These are phyloP conservation scores for Pogonocichla stellata DNA, from an alignment of 2,113 vertebrate species.

Conservation along the genomic window DNA sequence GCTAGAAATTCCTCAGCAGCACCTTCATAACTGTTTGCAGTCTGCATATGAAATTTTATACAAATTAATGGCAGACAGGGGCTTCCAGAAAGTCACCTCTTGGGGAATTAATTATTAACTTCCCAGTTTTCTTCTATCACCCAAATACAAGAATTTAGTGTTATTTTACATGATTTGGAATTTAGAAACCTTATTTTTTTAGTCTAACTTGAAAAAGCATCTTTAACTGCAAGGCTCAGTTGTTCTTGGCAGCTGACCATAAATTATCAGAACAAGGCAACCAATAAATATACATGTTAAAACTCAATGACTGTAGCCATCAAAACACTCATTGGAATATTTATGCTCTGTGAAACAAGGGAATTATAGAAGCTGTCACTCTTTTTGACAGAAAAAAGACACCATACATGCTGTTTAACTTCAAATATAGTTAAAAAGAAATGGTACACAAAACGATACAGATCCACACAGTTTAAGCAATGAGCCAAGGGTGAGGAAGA, in stretches of 20 bases:
- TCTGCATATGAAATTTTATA: background rate
- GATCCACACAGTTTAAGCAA: background rate
- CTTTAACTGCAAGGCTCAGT: conserved; percentile 20
- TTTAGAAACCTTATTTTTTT: conserved; percentile 9
- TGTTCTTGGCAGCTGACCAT: conserved; percentile 53
- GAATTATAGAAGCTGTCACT: conserved; percentile 65
- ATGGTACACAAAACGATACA: conserved; percentile 2
- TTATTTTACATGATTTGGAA: background rate
- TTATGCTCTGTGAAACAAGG: conserved; percentile 51
- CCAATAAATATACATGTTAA: conserved; percentile 59
- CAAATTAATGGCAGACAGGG: background rate
- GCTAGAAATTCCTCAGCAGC: background rate
- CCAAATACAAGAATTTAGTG: background rate
- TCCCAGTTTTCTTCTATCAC: background rate
- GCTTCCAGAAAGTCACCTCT: background rate
- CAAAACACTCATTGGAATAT: conserved; percentile 59
- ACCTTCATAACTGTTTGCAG: background rate
- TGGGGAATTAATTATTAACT: background rate
- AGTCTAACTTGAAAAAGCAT: background rate
- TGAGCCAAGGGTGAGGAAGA: conserved; percentile 22
- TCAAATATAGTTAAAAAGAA: conserved; percentile 57
- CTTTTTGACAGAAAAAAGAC: conserved; percentile 64
- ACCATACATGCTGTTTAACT: conserved; percentile 59
- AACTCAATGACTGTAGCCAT: conserved; percentile 49
- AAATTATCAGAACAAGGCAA: conserved; percentile 60